phyloP scores from a whole-genome alignment of 2,113 vertebrate genomes.

The Hypanus sabinus region DNA sequence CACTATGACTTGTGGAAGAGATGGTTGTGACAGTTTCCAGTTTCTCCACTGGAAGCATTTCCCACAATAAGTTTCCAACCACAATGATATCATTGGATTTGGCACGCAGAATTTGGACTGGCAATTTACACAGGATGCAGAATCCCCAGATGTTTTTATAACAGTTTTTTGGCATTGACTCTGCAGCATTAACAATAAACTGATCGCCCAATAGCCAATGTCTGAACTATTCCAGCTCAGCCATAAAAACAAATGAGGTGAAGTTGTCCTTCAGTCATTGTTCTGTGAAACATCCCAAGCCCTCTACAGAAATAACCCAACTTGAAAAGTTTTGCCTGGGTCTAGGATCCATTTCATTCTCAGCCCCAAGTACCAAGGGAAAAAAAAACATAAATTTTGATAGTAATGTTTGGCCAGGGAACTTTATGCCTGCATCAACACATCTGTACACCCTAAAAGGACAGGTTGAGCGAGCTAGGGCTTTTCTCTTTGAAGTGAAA shows the following conservation, averaged over 20 bases:
- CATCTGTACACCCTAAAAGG: neutral
- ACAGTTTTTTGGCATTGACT: neutral
- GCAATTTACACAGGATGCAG: neutral
- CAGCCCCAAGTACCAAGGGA: too few relatives aligned
- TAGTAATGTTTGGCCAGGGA: neutral
- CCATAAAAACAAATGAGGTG: neutral
- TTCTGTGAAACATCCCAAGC: neutral
- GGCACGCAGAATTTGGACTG: slow-evolving; percentile 7
- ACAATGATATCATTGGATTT: slow-evolving; percentile 5
- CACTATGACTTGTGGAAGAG: neutral
- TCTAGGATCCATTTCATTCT: too few relatives aligned
- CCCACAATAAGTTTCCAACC: slow-evolving; percentile 21
- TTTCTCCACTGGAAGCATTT: neutral
- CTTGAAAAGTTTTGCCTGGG: neutral
- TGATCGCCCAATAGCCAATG: neutral
- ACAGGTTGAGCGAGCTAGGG: too few relatives aligned
- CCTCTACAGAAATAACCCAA: neutral
- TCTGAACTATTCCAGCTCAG: neutral
- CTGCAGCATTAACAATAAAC: neutral
- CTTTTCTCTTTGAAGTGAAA: too few relatives aligned
- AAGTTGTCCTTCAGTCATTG: neutral
- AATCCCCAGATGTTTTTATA: neutral
- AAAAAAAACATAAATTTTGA: neutral
- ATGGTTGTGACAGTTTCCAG: neutral
- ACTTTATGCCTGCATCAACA: neutral